Evolutionary conservation across 2,113 vertebrate genomes (phyloP).

Genomic region (Xenopus tropicalis): UCB_Xtro_10.0 CM004447.2:28006501-28007000

Average conservation of each 20-base stretch:
- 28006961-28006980: too few species aligned
- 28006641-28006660: conserved; percentile 37
- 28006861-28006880: too few species aligned
- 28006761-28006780: not conserved
- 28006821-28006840: not conserved
- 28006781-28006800: not conserved
- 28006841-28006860: too few species aligned
- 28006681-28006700: not conserved
- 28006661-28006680: conserved; percentile 30
- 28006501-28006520: conserved; percentile 21
- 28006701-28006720: not conserved
- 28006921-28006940: not conserved
- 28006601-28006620: conserved; percentile 49
- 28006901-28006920: not conserved
- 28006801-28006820: not conserved
- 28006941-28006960: too few species aligned
- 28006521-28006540: conserved; percentile 31
- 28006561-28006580: conserved; percentile 37
- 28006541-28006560: conserved; percentile 41
- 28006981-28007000: too few species aligned
- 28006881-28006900: too few species aligned
- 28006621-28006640: conserved; percentile 34
- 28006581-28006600: conserved; percentile 15
- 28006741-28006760: not conserved
- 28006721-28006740: not conserved